A percentile compares a stretch with the other conserved stretches of the same genome.
phyloP scores from a whole-genome alignment of 2,888 invertebrate species.

The Morpho helenor region DNA sequence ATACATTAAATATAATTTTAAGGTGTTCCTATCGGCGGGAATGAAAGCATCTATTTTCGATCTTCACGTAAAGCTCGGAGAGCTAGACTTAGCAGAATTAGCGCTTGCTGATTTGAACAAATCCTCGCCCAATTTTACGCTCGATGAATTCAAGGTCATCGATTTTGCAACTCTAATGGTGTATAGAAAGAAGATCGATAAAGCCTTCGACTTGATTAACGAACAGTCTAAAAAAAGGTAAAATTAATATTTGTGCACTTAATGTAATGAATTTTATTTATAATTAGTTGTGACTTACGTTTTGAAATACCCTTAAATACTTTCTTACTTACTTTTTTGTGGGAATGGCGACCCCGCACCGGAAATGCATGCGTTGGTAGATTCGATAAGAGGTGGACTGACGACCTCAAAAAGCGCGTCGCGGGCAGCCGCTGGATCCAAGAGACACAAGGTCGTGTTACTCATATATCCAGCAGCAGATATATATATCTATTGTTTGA shows the following conservation, averaged over 20 bases:
- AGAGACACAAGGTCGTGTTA: too few species aligned
- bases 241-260: too few species aligned
- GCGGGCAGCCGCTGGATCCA: too few species aligned
- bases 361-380: too few species aligned
- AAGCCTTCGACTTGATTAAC: slow-evolving; percentile 68
- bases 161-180: slow-evolving; percentile 81
- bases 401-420: too few species aligned
- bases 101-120: slow-evolving; percentile 73
- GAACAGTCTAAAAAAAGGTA: slow-evolving; percentile 69
- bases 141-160: slow-evolving; percentile 84
- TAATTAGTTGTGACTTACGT: neutral
- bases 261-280: neutral
- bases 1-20: slow-evolving; percentile 10
- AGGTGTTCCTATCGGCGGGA: slow-evolving; percentile 80
- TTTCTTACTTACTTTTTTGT: too few species aligned
- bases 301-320: too few species aligned
- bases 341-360: too few species aligned
- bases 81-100: slow-evolving; percentile 74
- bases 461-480: too few species aligned
- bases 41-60: slow-evolving; percentile 83
- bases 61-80: slow-evolving; percentile 76
- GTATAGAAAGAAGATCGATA: slow-evolving; percentile 56
- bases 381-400: too few species aligned
- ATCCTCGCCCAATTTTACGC: slow-evolving; percentile 71
- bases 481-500: too few species aligned